Evolutionary conservation across 2,888 invertebrate species (phyloP), one percentile per base, ranked within the genome.

Genomic region (Ctenicera cuprea): DNA sequence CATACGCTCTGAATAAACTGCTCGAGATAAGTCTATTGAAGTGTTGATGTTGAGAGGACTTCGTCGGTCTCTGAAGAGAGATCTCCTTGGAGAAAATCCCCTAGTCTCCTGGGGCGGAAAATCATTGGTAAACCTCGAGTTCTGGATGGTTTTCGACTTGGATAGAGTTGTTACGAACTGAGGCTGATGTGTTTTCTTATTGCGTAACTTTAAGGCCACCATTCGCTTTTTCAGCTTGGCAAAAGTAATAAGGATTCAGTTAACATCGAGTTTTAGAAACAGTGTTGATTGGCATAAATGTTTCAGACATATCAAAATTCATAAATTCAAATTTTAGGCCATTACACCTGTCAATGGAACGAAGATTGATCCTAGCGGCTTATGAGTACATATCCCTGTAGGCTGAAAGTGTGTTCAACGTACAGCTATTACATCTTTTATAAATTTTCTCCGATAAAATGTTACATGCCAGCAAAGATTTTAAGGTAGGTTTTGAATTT

Each of bases 1-100:
- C 66, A 52, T n/a, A 57, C 43, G 54, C 59, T 61, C 59, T 52
- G 65, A 72, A 73, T 73, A 65, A 76, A 76, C 75, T 62, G 73
- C 70, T 73, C 66, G 70, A 73, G 73, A 65, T 72, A 73, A 66
- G 75, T 75, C 75, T 70, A 72, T 73, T 73, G 69, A 75, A 73
- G 73, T 71, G 73, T 67, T 66, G 62, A 8, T 54, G 54, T 33
- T 54, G 54, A 54, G 54, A 54, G 54, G 54, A 54, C 71, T 54
- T 52, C 45, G 45, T 37, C 48, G 50, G 71, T 71, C 71, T 74
- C 74, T 63, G 62, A 67, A 74, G 74, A 71, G 66, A 30, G 30
- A 52, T 52, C 26, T 54, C 54, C 54, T 22, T 14, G 43, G 69
- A 61, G 59, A 69, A 69, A 68, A 68, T 50, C 50, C 30, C 33